A percentile compares a stretch with the other conserved stretches of the same genome.
phyloP scores from a whole-genome alignment of 2,113 vertebrate genomes.

The Micronycteris hirsuta region DNA sequence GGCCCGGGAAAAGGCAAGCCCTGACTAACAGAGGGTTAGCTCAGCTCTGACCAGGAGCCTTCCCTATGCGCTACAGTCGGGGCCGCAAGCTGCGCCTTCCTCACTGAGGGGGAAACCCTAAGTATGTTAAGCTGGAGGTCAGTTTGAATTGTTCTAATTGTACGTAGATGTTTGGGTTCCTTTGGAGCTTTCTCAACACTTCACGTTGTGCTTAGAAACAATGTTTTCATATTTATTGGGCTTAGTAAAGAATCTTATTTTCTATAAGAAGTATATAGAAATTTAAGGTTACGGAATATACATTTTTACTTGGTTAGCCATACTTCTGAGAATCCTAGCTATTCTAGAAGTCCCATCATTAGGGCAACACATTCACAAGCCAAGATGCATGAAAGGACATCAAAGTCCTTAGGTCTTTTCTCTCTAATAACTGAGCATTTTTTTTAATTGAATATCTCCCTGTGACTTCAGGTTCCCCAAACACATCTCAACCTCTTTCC shows the following conservation, averaged over 20 bases:
- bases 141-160: neutral
- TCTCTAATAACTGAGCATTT: neutral
- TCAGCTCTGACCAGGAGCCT: neutral
- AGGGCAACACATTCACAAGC: neutral
- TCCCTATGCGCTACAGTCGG: neutral
- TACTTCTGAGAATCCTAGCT: neutral
- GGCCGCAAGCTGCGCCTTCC: neutral
- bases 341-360: neutral
- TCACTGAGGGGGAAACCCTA: neutral
- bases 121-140: neutral
- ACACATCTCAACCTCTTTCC: neutral
- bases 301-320: neutral
- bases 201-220: neutral
- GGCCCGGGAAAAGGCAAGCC: neutral
- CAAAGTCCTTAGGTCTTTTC: neutral
- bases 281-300: neutral
- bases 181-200: neutral
- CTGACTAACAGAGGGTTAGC: neutral
- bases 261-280: neutral
- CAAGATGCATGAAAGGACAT: neutral
- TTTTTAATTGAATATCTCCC: neutral
- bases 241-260: neutral
- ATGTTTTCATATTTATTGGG: neutral
- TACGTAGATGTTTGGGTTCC: neutral
- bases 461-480: neutral